Evolutionary conservation across 2,888 invertebrate species (phyloP), one percentile per base, ranked within the genome.

Genomic region (Andrena praecox): DNA sequence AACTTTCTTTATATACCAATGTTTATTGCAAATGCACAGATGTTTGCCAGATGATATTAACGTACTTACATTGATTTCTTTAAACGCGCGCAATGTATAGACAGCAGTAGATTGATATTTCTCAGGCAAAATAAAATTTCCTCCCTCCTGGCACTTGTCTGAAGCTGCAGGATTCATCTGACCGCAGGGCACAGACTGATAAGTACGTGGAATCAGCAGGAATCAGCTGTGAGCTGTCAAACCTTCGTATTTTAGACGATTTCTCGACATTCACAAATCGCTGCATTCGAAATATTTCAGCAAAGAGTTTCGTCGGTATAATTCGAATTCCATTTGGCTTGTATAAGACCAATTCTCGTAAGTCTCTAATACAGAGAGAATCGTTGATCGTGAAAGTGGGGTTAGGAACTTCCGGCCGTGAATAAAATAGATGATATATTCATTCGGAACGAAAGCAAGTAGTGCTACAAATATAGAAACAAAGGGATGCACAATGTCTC

Each of bases 401-500:
- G 77, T 82, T 82, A 69, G n/a, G 7, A 68, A 31, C 2, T 56
- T 7, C 12, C 63, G 6, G 33, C 5, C 80, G n/a, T 42, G 1
- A 27, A 35, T 8, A 8, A 4, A 33, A n/a, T 4, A 42, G 10
- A 16, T 67, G 29, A 16, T 20, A 67, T 54, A 10, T 63, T 33
- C 56, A 27, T 76, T 69, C 63, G 42, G 35, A 64, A 42, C 16
- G 42, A 12, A 64, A 52, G 8, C 29, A 60, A 56, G 31, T n/a
- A 35, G 10, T 48, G 7, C 20, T 27, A 16, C 31, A 35, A 56
- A 35, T 66, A 50, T 29, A 56, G 31, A 16, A 35, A 67, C 48
- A 50, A 66, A 56, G 77, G 73, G 54, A 77, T 66, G 75, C 82
- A 90, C 66, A 86, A 93, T 93, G 93, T 91, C 93, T 74, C 93